Evolutionary conservation across 2,797 vertebrate species (phyloP).

Genomic region (Liasis olivaceus): DNA sequence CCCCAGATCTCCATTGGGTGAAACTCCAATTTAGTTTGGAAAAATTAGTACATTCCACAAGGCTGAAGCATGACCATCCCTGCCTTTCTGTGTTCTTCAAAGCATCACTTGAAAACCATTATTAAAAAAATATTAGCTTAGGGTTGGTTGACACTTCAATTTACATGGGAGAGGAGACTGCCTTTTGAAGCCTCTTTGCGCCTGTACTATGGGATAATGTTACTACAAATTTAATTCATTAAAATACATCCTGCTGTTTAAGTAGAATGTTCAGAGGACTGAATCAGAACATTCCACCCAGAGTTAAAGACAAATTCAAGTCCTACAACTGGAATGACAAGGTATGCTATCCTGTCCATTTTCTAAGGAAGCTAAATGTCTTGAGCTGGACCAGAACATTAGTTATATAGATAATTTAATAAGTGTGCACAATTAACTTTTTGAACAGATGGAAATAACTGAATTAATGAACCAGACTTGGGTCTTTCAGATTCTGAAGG

Average conservation of each 20-base stretch:
- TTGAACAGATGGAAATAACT: not conserved
- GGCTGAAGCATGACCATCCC: not conserved
- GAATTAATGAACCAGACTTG: not conserved
- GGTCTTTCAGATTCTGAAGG: not conserved
- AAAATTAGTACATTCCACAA: not conserved
- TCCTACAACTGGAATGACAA: not conserved
- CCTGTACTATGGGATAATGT: not conserved
- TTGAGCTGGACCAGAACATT: not conserved
- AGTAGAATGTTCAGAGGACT: not conserved
- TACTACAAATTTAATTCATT: not conserved
- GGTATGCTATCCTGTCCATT: not conserved
- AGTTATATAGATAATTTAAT: not conserved
- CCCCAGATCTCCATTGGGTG: not conserved
- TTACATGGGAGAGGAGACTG: not conserved
- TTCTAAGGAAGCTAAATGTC: not conserved
- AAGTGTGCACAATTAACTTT: not conserved
- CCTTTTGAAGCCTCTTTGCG: not conserved
- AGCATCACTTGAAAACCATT: not conserved
- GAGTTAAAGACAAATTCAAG: not conserved
- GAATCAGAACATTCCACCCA: not conserved
- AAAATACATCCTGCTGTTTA: fast-evolving
- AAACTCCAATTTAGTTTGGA: not conserved
- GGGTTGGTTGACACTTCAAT: not conserved
- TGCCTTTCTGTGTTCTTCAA: not conserved
- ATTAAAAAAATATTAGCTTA: not conserved